phyloP scores from a whole-genome alignment of 2,113 vertebrate species.

The Bufo gargarizans region DNA sequence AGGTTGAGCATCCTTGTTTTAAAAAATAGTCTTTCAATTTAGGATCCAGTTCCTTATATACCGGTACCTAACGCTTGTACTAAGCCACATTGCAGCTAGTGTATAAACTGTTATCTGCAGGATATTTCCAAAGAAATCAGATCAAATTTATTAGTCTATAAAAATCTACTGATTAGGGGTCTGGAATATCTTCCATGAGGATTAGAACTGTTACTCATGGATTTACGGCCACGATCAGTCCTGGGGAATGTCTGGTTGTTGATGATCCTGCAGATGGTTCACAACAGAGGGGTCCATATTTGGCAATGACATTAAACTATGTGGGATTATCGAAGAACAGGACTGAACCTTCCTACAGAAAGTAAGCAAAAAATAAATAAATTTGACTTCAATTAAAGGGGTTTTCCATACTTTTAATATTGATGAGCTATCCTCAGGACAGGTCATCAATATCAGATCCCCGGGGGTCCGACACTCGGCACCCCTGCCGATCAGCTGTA shows the following conservation, averaged over 20 bases:
- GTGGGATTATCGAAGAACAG: not conserved
- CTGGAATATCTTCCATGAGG: not conserved
- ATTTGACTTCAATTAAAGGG: too few species aligned
- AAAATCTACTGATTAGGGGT: not conserved
- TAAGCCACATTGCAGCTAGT: too few species aligned
- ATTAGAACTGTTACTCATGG: not conserved
- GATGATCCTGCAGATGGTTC: not conserved
- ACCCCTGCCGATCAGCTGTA: too few species aligned
- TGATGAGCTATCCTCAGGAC: too few species aligned
- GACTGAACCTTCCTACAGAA: not conserved
- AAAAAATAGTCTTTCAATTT: too few species aligned
- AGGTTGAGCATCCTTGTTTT: too few species aligned
- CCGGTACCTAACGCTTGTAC: too few species aligned
- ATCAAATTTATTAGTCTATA: not conserved
- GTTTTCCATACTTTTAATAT: too few species aligned
- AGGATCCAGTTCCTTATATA: too few species aligned
- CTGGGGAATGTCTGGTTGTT: too few species aligned
- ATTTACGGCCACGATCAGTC: not conserved
- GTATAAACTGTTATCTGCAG: not conserved
- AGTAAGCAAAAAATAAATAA: not conserved
- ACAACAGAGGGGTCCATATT: conserved; percentile 14
- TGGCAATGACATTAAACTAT: conserved; percentile 2
- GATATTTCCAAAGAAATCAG: not conserved
- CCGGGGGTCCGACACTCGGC: too few species aligned
- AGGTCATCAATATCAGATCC: too few species aligned